phyloP scores from a whole-genome alignment of 64 coral and sea anemone species.

The Trachythela sp. region DNA sequence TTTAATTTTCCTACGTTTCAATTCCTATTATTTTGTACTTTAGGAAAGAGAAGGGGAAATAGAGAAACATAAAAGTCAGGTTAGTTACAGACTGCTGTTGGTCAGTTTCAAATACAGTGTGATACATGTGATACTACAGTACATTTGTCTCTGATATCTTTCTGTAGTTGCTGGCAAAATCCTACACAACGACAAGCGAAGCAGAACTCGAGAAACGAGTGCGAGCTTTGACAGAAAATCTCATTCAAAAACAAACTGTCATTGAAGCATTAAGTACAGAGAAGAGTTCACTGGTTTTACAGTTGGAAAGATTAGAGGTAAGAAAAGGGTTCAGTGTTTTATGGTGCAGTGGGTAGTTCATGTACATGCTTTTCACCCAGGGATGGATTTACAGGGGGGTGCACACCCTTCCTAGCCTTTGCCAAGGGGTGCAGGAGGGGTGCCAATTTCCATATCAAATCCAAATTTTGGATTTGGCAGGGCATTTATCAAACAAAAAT shows the following conservation, averaged over 20 bases:
- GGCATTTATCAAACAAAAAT: too few species aligned
- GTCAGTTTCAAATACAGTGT: too few species aligned
- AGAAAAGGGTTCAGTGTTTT: not conserved
- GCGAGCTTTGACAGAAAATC: constrained; percentile 82
- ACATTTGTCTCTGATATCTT: too few species aligned
- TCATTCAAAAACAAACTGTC: constrained; percentile 95
- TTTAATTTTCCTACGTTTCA: too few species aligned
- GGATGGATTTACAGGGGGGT: too few species aligned
- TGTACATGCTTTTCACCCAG: too few species aligned
- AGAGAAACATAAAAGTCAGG: constrained; percentile 88
- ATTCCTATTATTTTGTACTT: not conserved
- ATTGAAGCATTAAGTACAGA: constrained; percentile 94
- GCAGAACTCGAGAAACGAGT: constrained; percentile 85
- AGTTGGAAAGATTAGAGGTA: constrained; percentile 95
- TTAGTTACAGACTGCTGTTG: too few species aligned
- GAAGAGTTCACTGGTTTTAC: constrained; percentile 91
- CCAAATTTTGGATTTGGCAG: too few species aligned
- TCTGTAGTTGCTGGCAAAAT: constrained; percentile 71
- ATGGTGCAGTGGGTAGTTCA: not conserved
- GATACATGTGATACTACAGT: too few species aligned
- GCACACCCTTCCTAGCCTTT: too few species aligned
- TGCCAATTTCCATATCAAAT: too few species aligned
- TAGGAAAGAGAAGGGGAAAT: constrained; percentile 90
- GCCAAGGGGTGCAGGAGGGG: too few species aligned
- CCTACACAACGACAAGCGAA: constrained; percentile 85